Base-by-base conservation (phyloP, 2,888 invertebrate genomes). In the Pteria penguin region DNA sequence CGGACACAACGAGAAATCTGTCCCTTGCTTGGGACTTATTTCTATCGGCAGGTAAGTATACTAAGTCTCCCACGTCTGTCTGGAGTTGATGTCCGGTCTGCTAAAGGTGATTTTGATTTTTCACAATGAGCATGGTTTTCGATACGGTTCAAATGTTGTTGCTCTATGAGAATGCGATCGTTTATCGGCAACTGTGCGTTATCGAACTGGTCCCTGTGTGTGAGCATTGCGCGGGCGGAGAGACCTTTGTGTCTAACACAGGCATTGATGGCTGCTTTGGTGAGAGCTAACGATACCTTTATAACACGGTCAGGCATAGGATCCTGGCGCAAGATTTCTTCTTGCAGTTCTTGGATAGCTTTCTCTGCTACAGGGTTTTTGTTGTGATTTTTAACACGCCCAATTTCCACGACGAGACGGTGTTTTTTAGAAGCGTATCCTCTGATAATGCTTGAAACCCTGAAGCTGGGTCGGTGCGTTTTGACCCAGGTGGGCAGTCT, bases 281-380 rank as follows among this genome's bases (percentile, higher is more conserved):
- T 69, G 0, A 82, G 5, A 22, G 79, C 66, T 0, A 82, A 8
- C 8, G 70, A 29, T 3, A 79, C 11, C 1, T n/a, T 68, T 3
- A 79, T 60, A 18, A 83, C n/a, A 8, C 73, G 4, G 4, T 68
- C 76, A 29, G 69, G 55, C 5, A 14, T 54, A 27, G 81, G 80
- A 26, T 84, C 80, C 18, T 77, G 70, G 0, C 80, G 79, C 14
- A 86, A 61, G 8, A 85, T 61, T 70, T 86, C 83, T 27, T 72
- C 75, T 55, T 80, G 78, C 4, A 86, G 68, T 73, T 87, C 86
- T 27, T 74, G 78, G 22, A 87, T 74, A 22, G 84, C 84, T n/a
- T n/a, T n/a, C n/a, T n/a, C n/a, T n/a, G n/a, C n/a, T n/a, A n/a
- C n/a, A n/a, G n/a, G n/a, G n/a, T 31, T 74, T 77, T 65, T 85